Percentiles rank a stretch among this genome's conserved stretches.
Conservation (phyloP, 2,113 vertebrate species). For the Crotalus tigris region DNA sequence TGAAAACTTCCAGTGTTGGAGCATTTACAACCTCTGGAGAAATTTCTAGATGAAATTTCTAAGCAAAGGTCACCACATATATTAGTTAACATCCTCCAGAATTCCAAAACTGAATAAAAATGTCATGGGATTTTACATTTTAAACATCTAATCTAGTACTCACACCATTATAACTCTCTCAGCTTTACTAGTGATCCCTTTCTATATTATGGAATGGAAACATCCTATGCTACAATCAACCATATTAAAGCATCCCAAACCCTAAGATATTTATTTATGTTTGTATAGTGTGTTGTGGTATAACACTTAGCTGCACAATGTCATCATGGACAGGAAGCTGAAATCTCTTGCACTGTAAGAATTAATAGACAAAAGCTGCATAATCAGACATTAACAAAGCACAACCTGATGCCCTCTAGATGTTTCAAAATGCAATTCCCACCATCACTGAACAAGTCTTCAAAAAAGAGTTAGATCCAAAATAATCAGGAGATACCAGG, state of each 20-base stretch:
- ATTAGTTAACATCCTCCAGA: too few relatives aligned
- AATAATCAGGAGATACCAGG: neutral
- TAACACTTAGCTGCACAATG: neutral
- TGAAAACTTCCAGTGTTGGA: too few relatives aligned
- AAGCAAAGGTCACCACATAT: too few relatives aligned
- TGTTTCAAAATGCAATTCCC: neutral
- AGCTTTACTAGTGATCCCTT: neutral
- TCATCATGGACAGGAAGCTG: neutral
- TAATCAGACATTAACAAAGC: neutral
- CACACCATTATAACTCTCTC: neutral
- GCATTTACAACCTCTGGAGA: too few relatives aligned
- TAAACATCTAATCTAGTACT: neutral
- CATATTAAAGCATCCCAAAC: neutral
- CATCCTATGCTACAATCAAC: neutral
- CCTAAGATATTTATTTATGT: neutral
- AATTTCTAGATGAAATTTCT: neutral
- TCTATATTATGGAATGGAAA: neutral
- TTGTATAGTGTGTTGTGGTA: neutral
- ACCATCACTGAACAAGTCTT: neutral
- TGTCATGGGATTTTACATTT: too few relatives aligned
- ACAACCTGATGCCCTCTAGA: neutral
- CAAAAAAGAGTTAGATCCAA: neutral
- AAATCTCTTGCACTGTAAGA: neutral
- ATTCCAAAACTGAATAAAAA: too few relatives aligned
- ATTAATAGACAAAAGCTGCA: neutral